phyloP scores from a whole-genome alignment of 2,797 vertebrate species.

The Ataeniobius toweri region DNA sequence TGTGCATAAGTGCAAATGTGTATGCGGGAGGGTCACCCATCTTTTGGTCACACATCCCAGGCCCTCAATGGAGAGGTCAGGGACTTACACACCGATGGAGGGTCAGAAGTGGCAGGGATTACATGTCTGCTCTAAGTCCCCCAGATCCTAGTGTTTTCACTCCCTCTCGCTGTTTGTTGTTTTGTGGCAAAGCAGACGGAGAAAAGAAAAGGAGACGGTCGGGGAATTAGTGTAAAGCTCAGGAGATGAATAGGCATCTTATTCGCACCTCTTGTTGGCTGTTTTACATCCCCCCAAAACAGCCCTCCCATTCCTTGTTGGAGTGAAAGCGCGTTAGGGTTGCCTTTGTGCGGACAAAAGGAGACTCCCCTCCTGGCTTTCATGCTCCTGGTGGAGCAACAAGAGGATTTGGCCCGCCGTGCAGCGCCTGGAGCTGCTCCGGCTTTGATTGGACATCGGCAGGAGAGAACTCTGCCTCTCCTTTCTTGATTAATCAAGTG shows the following conservation, averaged over 20 bases:
- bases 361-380: conserved; percentile 82
- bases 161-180: conserved; percentile 84
- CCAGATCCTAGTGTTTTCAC: conserved; percentile 81
- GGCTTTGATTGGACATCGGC: conserved; percentile 81
- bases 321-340: conserved; percentile 84
- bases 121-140: conserved; percentile 83
- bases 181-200: conserved; percentile 79
- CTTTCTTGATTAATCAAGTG: conserved; percentile 83
- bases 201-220: conserved; percentile 79
- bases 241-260: conserved; percentile 83
- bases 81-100: conserved; percentile 81
- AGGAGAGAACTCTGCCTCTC: conserved; percentile 74
- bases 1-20: conserved; percentile 60
- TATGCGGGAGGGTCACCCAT: conserved; percentile 70
- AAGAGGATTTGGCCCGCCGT: conserved; percentile 81
- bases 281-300: conserved; percentile 76
- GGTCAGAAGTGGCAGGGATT: conserved; percentile 88
- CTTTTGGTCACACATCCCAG: conserved; percentile 80
- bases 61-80: conserved; percentile 79
- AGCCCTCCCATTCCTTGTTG: conserved; percentile 82
- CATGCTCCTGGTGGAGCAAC: conserved; percentile 81
- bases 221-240: conserved; percentile 86
- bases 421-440: conserved; percentile 70
- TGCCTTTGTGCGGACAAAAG: conserved; percentile 83
- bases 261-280: conserved; percentile 86